Evolutionary conservation across 1,140 invertebrate genomes (phyloP), one percentile per base, ranked within the genome.

Genomic region (Dolichoris vasculosae): DNA sequence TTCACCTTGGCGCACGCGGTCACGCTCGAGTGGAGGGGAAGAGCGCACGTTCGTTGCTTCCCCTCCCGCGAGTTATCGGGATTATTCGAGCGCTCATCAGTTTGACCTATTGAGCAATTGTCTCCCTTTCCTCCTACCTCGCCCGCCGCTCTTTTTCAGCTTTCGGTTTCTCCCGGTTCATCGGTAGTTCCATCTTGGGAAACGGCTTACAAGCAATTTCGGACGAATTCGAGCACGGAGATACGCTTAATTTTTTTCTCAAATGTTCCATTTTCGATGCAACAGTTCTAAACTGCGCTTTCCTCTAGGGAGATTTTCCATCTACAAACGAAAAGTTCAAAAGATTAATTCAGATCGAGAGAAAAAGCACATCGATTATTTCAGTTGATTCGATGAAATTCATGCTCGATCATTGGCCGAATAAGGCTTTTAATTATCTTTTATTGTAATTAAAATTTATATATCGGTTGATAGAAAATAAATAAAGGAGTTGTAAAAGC

Each of bases 1-100:
- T 93, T 93, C 91, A 92, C 93, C 90, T 92, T 91, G 89, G 89
- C 40, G 76, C 46, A 77, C 30, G 67, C 82, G 43, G 13, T 48
- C 43, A 11, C 23, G 6, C 30, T 38, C 40, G 9, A n/a, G 26
- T 4, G 75, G 26, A 71, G 43, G 75, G 75, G 48, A 55, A 48
- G 43, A 17, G 75, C 40, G 71, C n/a, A 23, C n/a, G n/a, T 35
- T 4, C 20, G 23, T 26, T 59, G 7, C 51, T 15, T 11, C n/a
- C 40, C 43, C 46, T 32, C 75, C 75, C n/a, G 13, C 51, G 20
- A 40, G 51, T 77, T 67, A 77, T 76, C 82, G 59, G 59, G 55
- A 83, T 83, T 83, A 77, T 83, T 83, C 82, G 73, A 43, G 73
- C 63, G 63, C 40, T 40, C 73, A 83, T 77, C 83, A 46, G 46